phyloP scores from a whole-genome alignment of 2,888 invertebrate species.

The Dicyrtoma fusca region DNA sequence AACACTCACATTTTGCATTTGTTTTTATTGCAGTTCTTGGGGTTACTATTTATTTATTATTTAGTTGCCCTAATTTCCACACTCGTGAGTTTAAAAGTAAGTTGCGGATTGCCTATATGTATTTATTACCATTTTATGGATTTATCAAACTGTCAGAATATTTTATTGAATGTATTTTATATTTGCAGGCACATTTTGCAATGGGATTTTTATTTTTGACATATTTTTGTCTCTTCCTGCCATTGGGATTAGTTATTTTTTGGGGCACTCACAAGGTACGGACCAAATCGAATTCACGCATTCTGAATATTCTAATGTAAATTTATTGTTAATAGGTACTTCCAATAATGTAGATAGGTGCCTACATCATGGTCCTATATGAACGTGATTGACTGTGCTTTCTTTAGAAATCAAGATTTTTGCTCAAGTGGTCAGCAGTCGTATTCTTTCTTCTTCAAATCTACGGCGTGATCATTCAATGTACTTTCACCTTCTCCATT shows the following conservation, averaged over 20 bases:
- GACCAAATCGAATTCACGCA: too few species aligned
- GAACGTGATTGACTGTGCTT: too few species aligned
- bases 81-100: conserved; percentile 30
- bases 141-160: not conserved
- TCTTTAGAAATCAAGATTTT: conserved; percentile 29
- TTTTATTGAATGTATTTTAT: not conserved
- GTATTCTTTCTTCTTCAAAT: conserved; percentile 38
- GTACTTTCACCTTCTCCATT: conserved; percentile 28
- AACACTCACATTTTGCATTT: too few species aligned
- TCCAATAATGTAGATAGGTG: too few species aligned
- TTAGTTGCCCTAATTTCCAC: conserved; percentile 27
- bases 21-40: conserved; percentile 27
- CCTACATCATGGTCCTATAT: too few species aligned
- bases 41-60: conserved; percentile 35
- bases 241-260: conserved; percentile 33
- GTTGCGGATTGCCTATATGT: not conserved
- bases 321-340: too few species aligned
- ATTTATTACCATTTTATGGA: too few species aligned
- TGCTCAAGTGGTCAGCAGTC: conserved; percentile 35
- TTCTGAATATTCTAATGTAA: too few species aligned
- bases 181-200: conserved; percentile 7
- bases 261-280: conserved; percentile 34
- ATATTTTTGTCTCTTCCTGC: conserved; percentile 36
- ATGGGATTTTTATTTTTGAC: conserved; percentile 38
- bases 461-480: conserved; percentile 34